These are phyloP conservation scores for Ephialtes manifestator DNA, from an alignment of 2,888 invertebrate species.

Conservation along the genomic window DNA sequence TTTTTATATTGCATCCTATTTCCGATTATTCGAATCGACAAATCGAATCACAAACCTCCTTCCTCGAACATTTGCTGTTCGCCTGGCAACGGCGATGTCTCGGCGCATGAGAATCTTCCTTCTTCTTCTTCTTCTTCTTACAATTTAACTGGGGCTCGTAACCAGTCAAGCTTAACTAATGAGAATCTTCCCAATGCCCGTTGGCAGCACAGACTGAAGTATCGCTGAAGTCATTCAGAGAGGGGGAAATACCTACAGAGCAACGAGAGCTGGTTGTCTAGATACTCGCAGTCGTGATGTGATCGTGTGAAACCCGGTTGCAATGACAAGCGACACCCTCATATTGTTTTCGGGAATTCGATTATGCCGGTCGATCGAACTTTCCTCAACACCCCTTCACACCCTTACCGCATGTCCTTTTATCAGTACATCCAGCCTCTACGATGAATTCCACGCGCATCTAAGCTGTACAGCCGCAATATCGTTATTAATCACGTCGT, in stretches of 20 bases:
- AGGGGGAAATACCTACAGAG: slow-evolving; percentile 5
- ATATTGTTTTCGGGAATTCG: slow-evolving; percentile 61
- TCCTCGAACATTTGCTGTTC: too few relatives aligned
- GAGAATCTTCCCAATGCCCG: not conserved
- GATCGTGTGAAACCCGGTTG: slow-evolving; percentile 22
- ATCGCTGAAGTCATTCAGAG: not conserved
- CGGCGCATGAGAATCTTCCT: too few relatives aligned
- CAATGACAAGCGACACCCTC: slow-evolving; percentile 30
- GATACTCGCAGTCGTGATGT: not conserved
- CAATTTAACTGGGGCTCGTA: too few relatives aligned
- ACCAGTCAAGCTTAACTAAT: too few relatives aligned
- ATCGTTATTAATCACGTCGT: not conserved
- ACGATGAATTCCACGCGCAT: slow-evolving; percentile 27
- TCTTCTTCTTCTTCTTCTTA: too few relatives aligned
- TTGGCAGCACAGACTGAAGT: slow-evolving; percentile 2
- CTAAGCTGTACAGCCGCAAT: not conserved
- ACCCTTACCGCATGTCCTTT: not conserved
- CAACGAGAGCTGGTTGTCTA: not conserved
- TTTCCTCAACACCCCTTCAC: slow-evolving; percentile 5
- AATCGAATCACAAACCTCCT: too few relatives aligned
- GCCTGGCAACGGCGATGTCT: too few relatives aligned
- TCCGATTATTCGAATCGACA: too few relatives aligned
- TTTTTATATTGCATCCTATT: too few relatives aligned
- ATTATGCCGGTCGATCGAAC: slow-evolving; percentile 56
- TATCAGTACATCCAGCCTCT: slow-evolving; percentile 44